Base-by-base conservation (phyloP, 53 echinoderm and acorn worm species). In the Patiria pectinifera region DNA sequence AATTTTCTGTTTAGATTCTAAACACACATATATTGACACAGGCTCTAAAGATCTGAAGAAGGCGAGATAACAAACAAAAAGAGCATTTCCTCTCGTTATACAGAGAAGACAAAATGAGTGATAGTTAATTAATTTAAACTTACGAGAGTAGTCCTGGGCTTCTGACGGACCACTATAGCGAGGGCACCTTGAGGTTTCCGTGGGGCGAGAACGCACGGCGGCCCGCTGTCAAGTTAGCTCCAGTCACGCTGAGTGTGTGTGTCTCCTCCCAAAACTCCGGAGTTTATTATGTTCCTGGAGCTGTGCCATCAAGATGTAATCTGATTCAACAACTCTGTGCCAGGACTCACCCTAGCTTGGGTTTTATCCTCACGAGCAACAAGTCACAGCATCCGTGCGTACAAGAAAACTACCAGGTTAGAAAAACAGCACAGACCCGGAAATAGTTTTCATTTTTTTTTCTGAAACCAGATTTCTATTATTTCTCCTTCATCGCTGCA, bases 401-500 rank as follows among this genome's bases (percentile, higher is more conserved):
- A 78, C 14, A 78, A 13, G 14, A 16, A 45, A n/a, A 22, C 23
- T 22, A 59, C 23, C 82, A 82, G 59, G 53, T 82, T 82, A 46
- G 82, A 19, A 82, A 35, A 58, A 59, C 18, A 82, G 14, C 13
- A 59, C 82, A 82, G 80, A 82, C 82, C 82, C 82, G 82, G 82
- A 82, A 82, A 82, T 49, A 21, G 15, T 82, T 48, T 82, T 4
- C 82, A n/a, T n/a, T 49, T 43, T 82, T 21, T 82, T 82, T 19
- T 77, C 25, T 25, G 26, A 77, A 24, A 82, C 53, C 58, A 82
- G 59, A 58, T 82, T 58, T 53, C 22, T 59, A 58, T 21, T 59
- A 15, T 80, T 80, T 80, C 48, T 80, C 47, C 11, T 18, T 45
- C 76, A 25, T 35, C 21, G 35, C 19, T 45, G 4, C 48, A n/a